phyloP scores from a whole-genome alignment of 2,797 vertebrate species.

The Rhabdomys pumilio region DNA sequence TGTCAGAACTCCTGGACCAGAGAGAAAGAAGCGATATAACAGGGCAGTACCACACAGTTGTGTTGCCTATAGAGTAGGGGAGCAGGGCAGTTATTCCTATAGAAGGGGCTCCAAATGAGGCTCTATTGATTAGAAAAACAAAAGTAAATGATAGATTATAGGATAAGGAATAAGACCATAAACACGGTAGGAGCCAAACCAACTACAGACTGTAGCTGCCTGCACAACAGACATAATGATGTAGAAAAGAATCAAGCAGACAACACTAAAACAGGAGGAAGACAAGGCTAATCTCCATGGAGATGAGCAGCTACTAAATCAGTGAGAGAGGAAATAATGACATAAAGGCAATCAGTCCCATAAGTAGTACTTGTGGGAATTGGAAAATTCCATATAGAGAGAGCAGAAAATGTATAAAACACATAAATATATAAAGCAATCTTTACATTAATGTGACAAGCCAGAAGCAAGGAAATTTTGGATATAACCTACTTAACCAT shows the following conservation, averaged over 20 bases:
- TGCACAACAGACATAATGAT: not conserved
- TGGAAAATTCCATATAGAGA: not conserved
- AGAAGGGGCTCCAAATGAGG: not conserved
- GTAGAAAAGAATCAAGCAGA: not conserved
- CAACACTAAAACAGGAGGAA: not conserved
- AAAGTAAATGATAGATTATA: not conserved
- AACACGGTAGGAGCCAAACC: not conserved
- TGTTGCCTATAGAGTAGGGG: not conserved
- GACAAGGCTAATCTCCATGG: not conserved
- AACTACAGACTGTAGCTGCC: not conserved
- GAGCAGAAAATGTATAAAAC: not conserved
- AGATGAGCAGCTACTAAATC: not conserved
- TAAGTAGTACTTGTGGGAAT: not conserved
- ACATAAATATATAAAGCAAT: not conserved
- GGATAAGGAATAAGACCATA: not conserved
- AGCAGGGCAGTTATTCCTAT: not conserved
- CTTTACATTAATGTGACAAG: not conserved
- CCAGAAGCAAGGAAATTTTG: not conserved
- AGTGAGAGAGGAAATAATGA: conserved; percentile 11
- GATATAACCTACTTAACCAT: not conserved
- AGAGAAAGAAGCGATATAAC: not conserved
- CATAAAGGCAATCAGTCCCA: not conserved
- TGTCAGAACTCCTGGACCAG: not conserved
- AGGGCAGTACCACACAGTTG: not conserved
- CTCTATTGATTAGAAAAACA: not conserved